Conservation (phyloP, 2,888 invertebrate genomes). For the Drosophila meridionalis region DNA sequence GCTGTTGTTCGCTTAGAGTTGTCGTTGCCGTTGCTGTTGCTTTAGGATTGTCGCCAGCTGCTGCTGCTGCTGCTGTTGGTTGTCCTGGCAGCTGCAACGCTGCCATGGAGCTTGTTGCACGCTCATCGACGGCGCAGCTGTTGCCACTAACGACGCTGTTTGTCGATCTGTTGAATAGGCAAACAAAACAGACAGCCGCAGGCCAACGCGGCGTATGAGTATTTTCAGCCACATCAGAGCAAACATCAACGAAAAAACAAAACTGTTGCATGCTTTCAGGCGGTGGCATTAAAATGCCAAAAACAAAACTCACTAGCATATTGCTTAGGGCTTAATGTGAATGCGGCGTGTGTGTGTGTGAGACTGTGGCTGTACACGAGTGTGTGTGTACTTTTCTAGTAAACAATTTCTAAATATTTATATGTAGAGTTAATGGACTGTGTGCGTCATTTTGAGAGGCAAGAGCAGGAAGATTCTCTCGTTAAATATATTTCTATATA, state of each 20-base stretch:
- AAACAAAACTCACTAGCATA: neutral
- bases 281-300: constrained; percentile 1
- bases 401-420: neutral
- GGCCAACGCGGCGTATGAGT: constrained; percentile 47
- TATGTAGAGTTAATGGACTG: neutral
- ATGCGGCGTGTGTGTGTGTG: neutral
- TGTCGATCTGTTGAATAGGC: constrained; percentile 78
- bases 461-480: neutral
- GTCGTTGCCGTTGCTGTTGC: constrained; percentile 32
- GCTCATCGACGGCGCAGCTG: constrained; percentile 56
- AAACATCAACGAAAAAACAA: constrained; percentile 11
- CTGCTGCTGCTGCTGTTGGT: constrained; percentile 41
- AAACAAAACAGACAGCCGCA: constrained; percentile 16
- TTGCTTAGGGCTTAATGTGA: neutral
- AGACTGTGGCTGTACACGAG: neutral
- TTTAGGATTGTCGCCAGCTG: constrained; percentile 46
- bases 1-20: constrained; percentile 26
- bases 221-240: constrained; percentile 8
- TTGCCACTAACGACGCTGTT: constrained; percentile 78
- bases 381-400: neutral
- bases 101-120: constrained; percentile 81
- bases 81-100: constrained; percentile 81
- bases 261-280: constrained; percentile 57
- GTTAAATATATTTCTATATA: neutral
- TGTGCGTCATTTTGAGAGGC: neutral